phyloP scores from a whole-genome alignment of 2,888 invertebrate species.

The Megaustenia siamemsis region DNA sequence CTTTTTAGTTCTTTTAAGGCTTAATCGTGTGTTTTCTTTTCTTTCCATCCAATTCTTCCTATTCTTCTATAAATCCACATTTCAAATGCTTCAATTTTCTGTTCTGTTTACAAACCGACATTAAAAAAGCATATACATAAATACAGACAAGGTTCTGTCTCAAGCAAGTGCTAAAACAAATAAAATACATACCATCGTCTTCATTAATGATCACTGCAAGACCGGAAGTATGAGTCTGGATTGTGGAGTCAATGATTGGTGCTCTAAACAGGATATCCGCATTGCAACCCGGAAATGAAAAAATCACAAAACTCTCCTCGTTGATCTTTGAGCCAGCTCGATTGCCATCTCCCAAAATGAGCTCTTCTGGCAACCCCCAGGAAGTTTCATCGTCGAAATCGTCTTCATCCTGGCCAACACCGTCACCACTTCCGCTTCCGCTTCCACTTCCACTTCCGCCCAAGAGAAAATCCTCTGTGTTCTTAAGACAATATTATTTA shows the following conservation, averaged over 20 bases:
- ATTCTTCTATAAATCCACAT: too few species aligned
- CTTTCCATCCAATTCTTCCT: too few species aligned
- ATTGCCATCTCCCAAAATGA: background rate
- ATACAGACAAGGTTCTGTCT: too few species aligned
- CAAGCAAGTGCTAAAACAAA: too few species aligned
- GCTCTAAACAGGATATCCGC: constrained; percentile 9
- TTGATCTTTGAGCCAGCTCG: background rate
- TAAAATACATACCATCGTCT: background rate
- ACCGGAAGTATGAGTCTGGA: background rate
- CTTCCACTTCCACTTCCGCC: constrained; percentile 4
- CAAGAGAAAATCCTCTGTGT: background rate
- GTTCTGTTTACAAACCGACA: too few species aligned
- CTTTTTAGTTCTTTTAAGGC: too few species aligned
- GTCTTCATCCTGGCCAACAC: background rate
- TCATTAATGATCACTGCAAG: constrained; percentile 13
- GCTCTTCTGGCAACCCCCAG: constrained; percentile 34
- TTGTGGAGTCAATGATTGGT: background rate
- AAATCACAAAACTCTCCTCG: constrained; percentile 29
- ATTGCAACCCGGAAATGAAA: background rate
- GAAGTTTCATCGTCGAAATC: background rate
- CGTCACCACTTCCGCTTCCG: constrained; percentile 30
- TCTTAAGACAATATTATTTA: background rate
- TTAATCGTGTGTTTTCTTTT: too few species aligned
- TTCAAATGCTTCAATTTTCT: too few species aligned
- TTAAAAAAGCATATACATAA: too few species aligned